Evolutionary conservation across 2,113 vertebrate genomes (phyloP).

Genomic region (Sylvilagus bachmani): DNA sequence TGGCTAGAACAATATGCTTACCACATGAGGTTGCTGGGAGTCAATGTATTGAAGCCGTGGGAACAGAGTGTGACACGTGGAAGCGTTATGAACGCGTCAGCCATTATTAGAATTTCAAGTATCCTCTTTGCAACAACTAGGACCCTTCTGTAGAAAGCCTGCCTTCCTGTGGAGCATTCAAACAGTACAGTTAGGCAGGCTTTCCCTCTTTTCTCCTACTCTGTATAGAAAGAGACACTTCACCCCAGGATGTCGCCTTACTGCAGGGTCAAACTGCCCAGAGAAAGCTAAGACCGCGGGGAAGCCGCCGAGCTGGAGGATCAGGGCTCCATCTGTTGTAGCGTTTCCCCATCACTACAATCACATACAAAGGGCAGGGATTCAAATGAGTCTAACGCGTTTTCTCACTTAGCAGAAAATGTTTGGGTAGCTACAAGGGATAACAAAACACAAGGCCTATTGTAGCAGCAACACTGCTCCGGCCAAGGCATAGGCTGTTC

Average conservation of each 20-base stretch:
- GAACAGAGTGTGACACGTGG: background rate
- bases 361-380: constrained; percentile 67
- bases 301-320: constrained; percentile 19
- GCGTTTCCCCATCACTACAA: constrained; percentile 63
- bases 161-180: background rate
- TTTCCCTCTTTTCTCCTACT: background rate
- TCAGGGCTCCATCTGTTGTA: background rate
- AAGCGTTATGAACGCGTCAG: background rate
- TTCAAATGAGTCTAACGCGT: constrained; percentile 2
- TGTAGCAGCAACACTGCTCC: background rate
- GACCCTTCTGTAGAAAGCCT: constrained; percentile 2
- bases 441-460: constrained; percentile 51
- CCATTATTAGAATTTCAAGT: background rate
- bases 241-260: background rate
- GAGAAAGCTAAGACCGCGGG: background rate
- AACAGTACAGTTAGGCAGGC: background rate
- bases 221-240: background rate
- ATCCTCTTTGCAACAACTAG: background rate
- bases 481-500: constrained; percentile 26
- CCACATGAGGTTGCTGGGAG: background rate
- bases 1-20: background rate
- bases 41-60: background rate
- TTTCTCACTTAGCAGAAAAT: constrained; percentile 55
- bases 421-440: background rate
- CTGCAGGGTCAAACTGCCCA: background rate